Base-by-base conservation (phyloP, 2,888 invertebrate genomes). In the Noctuana brunneofusca region DNA sequence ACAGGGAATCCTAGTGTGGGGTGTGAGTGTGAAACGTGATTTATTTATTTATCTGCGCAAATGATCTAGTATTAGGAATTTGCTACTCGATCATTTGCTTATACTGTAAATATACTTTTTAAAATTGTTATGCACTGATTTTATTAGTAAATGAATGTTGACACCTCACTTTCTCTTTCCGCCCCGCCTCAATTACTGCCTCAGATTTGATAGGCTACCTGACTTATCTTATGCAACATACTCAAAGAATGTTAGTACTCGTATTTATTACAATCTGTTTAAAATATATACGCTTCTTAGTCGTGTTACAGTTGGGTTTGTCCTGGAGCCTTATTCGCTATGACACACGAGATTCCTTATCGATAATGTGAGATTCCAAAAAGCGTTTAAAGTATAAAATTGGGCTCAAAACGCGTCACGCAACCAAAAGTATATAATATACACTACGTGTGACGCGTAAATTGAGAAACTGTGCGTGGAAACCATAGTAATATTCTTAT, bases 141-240 rank as follows among this genome's bases (percentile, higher is more conserved):
- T 38, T 46, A 46, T 59, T 50, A 53, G 30, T 53, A 22, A 43
- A 32, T 22, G 46, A 62, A 55, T 41, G 52, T 57, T 63, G 32
- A 41, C 49, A 63, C 38, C 38, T 43, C 14, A 54, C 59, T 59
- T 64, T 64, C 64, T 50, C 64, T 59, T 64, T 64, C 54, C 52
- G 46, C 46, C 14, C 46, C 18, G 30, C 18, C 48, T 38, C 55
- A 20, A 38, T 38, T 49, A 62, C 49, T 41, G 16, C 8, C 46
- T 55, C 55, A 55, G 49, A 62, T 41, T 43, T 41, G 55, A 55
- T 11, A 12, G 35, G 48, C 49, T 49, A 48, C n/a, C 43, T 38
- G 52, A 27, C 38, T 50, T 18, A 41, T 41, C 16, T 50, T 38
- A 14, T 48, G 30, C 8, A 30, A 56, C 27, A 18, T 35, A 9